These are phyloP conservation scores for Cochlearius cochlearius DNA, from an alignment of 2,113 vertebrate species.

Conservation along the genomic window DNA sequence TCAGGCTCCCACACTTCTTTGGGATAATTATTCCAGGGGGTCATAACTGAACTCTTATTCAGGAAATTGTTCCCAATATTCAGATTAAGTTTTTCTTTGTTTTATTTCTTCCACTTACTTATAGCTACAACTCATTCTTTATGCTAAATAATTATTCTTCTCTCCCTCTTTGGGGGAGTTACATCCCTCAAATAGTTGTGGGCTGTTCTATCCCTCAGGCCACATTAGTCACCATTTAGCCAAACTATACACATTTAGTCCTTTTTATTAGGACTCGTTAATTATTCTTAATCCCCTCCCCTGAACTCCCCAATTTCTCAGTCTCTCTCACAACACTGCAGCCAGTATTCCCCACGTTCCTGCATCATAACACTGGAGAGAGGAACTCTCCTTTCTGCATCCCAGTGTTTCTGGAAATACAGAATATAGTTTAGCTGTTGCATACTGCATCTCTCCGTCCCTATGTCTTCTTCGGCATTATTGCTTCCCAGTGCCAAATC, in stretches of 20 bases:
- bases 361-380: neutral
- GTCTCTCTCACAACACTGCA: neutral
- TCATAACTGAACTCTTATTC: neutral
- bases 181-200: neutral
- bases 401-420: neutral
- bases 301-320: neutral
- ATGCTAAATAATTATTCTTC: neutral
- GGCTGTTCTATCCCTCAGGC: slow-evolving; percentile 7
- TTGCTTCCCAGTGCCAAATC: slow-evolving; percentile 4
- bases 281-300: slow-evolving; percentile 27
- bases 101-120: neutral
- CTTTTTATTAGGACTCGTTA: neutral
- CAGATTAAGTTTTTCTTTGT: slow-evolving; percentile 25
- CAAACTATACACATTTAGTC: neutral
- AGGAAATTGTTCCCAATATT: slow-evolving; percentile 11
- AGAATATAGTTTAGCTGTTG: neutral
- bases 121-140: slow-evolving; percentile 3
- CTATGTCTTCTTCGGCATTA: neutral
- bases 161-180: neutral
- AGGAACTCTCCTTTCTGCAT: neutral
- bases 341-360: neutral
- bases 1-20: neutral
- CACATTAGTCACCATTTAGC: slow-evolving; percentile 30
- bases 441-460: neutral
- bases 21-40: neutral